A percentile compares a stretch with the other conserved stretches of the same genome.
phyloP scores from a whole-genome alignment of 2,888 invertebrate species.

The Hedychridium roseum region DNA sequence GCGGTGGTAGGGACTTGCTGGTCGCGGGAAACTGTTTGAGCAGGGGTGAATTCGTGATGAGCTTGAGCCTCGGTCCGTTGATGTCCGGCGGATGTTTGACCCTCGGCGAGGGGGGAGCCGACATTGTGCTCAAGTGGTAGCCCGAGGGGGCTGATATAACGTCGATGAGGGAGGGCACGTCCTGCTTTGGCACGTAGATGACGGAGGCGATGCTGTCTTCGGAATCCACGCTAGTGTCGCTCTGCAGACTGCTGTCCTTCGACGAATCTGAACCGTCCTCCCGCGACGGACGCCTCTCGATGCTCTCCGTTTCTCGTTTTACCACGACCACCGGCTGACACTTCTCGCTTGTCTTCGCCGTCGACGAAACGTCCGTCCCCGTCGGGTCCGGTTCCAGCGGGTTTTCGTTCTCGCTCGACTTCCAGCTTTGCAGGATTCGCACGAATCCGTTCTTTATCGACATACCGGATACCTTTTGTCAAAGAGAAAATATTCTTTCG shows the following conservation, averaged over 20 bases:
- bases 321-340: constrained; percentile 33
- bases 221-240: constrained; percentile 92
- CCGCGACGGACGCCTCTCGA: constrained; percentile 79
- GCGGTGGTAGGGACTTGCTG: constrained; percentile 66
- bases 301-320: constrained; percentile 51
- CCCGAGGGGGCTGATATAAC: constrained; percentile 59
- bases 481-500: too few relatives aligned
- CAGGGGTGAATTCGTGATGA: constrained; percentile 67
- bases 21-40: constrained; percentile 69
- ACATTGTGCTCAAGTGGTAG: constrained; percentile 69
- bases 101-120: constrained; percentile 81
- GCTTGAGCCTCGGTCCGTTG: constrained; percentile 69
- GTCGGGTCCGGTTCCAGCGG: constrained; percentile 7
- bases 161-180: constrained; percentile 64
- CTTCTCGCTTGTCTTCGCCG: constrained; percentile 20
- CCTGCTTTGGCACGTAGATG: constrained; percentile 87
- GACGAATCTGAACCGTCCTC: constrained; percentile 91
- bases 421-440: constrained; percentile 76
- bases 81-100: constrained; percentile 74
- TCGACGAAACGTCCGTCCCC: constrained; percentile 11
- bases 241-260: constrained; percentile 89
- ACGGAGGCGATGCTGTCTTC: constrained; percentile 94
- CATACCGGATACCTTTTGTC: constrained; percentile 74
- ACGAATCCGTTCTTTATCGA: constrained; percentile 80
- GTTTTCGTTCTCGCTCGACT: constrained; percentile 49